Conservation (phyloP, 2,888 invertebrate genomes). For the Mesodorylaimus sp. region DNA sequence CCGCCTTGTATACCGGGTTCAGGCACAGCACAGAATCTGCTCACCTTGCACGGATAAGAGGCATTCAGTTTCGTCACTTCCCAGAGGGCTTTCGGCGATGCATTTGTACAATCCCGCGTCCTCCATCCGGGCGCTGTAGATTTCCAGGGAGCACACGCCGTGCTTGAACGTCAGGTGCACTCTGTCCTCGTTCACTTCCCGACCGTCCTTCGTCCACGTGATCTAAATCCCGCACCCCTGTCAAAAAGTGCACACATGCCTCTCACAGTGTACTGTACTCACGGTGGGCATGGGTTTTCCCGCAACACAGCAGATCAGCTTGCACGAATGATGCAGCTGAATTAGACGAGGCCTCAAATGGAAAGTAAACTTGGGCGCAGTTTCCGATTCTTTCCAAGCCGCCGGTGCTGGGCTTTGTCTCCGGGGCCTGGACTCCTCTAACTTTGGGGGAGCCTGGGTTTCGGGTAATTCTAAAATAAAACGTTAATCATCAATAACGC, state of each 20-base stretch:
- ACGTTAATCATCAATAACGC: too few species aligned
- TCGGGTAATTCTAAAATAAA: too few species aligned
- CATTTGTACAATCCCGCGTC: constrained; percentile 94
- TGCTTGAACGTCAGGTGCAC: constrained; percentile 75
- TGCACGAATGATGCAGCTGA: constrained; percentile 78
- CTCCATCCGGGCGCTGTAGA: constrained; percentile 72
- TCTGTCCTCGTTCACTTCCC: constrained; percentile 57
- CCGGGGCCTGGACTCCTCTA: background rate
- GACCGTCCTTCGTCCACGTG: constrained; percentile 60
- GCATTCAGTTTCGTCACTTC: constrained; percentile 81
- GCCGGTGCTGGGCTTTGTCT: constrained; percentile 4
- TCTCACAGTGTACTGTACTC: background rate
- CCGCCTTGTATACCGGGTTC: too few species aligned
- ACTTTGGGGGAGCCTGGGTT: too few species aligned
- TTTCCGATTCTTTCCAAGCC: too few species aligned
- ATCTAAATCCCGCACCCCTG: too few species aligned
- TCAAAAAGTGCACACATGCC: too few species aligned
- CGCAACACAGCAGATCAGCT: constrained; percentile 85
- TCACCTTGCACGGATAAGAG: constrained; percentile 83
- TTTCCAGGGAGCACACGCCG: constrained; percentile 91
- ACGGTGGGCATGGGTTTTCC: constrained; percentile 29
- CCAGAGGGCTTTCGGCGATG: constrained; percentile 75
- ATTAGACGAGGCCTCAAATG: constrained; percentile 91
- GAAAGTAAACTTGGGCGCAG: constrained; percentile 92
- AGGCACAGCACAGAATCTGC: too few species aligned